phyloP scores from a whole-genome alignment of 2,888 invertebrate genomes.

The Epinotia bilunana region DNA sequence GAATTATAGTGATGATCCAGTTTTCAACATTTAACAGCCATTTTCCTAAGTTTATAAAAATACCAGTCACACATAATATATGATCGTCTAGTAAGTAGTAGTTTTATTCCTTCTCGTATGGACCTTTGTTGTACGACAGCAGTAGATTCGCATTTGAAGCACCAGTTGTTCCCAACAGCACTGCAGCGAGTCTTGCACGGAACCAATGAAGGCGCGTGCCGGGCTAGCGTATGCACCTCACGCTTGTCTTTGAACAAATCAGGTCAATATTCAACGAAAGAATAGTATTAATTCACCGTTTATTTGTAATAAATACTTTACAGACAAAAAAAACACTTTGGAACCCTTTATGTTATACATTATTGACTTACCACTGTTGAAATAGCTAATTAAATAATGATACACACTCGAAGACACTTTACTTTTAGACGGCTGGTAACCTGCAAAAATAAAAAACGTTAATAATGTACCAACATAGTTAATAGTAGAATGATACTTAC shows the following conservation, averaged over 20 bases:
- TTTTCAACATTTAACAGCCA: neutral
- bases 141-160: slow-evolving; percentile 61
- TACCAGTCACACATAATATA: neutral
- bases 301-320: slow-evolving; percentile 79
- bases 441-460: slow-evolving; percentile 79
- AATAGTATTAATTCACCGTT: slow-evolving; percentile 73
- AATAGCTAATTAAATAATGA: slow-evolving; percentile 67
- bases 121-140: slow-evolving; percentile 39
- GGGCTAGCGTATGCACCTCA: slow-evolving; percentile 58
- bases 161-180: slow-evolving; percentile 61
- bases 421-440: slow-evolving; percentile 57
- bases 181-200: slow-evolving; percentile 64
- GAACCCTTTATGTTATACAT: slow-evolving; percentile 78
- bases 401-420: slow-evolving; percentile 57
- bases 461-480: slow-evolving; percentile 55
- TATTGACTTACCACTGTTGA: slow-evolving; percentile 80
- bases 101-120: slow-evolving; percentile 38
- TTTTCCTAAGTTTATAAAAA: neutral
- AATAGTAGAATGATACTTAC: slow-evolving; percentile 87
- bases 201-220: slow-evolving; percentile 62
- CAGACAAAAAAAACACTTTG: slow-evolving; percentile 66
- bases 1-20: neutral
- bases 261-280: slow-evolving; percentile 75
- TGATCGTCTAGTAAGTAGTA: slow-evolving; percentile 7
- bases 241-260: slow-evolving; percentile 70